Evolutionary conservation across 2,888 invertebrate species (phyloP), one percentile per base, ranked within the genome.

Genomic region (Pristionchus exspectatus): DNA sequence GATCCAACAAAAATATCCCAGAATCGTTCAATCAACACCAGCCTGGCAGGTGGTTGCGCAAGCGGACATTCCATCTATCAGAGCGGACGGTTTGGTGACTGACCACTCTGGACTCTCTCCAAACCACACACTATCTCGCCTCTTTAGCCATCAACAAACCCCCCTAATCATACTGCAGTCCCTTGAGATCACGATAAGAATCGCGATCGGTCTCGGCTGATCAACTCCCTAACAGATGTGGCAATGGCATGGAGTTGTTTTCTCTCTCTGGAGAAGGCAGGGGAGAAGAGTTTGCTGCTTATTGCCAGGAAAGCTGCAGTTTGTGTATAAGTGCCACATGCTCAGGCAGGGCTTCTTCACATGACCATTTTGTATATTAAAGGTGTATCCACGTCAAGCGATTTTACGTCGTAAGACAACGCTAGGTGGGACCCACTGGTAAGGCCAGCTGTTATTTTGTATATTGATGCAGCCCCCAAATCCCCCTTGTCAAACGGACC

Each of bases 11-110:
- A 44, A 44, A 33, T 69, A 9, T 30, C 16, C n/a, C 38, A 7
- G n/a, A 77, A 10, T 77, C 77, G 77, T 10, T 81, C 81, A 50
- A 81, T 81, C 81, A 81, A 81, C 81, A 54, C 81, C 81, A 81
- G n/a, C 38, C n/a, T 54, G 54, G 81, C 81, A 81, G 81, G 81
- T 81, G 81, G 66, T 81, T 81, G 81, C 81, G 81, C 81, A 81
- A 81, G n/a, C 27, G 81, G 50, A 81, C 81, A 81, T 16, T 27
- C 44, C 81, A 81, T 81, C 81, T 44, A 44, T 77, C 77, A 77
- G 10, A 1, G 21, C 18, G 38, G 38, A 74, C 44, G 21, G 77
- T 77, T 33, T 14, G 69, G 33, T 72, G 30, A 72, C 81, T 81
- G n/a, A 0, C 81, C 0, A 21, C 27, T 1, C 33, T 54, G 54